Evolutionary conservation across 2,888 invertebrate species (phyloP), one percentile per base, ranked within the genome.

Genomic region (Eristalis intricaria): DNA sequence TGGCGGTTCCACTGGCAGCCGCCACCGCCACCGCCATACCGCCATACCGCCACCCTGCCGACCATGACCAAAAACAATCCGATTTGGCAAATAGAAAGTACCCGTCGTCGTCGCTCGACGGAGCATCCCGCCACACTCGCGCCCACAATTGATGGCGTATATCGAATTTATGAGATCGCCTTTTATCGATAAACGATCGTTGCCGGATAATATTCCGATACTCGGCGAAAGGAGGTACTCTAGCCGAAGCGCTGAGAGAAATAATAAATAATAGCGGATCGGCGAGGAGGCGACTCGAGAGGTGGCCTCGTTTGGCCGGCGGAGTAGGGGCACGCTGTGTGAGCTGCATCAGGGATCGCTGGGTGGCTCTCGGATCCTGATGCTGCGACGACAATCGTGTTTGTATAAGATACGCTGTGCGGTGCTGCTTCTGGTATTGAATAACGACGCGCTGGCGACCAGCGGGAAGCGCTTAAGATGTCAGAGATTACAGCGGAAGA

Each of bases 101-200:
- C n/a, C 23, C 65, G 23, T 13, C 64, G 64, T 63, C 43, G 43
- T 32, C 5, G 32, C 32, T 32, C 32, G 5, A 43, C 38, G 43
- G 38, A 65, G 56, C 75, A 70, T 74, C 75, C 75, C 79, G 68
- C 76, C 78, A 75, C 87, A 84, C 84, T 79, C 79, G 83, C 87
- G 84, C 87, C 87, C 84, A 87, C 87, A 87, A 84, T 87, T 87
- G 76, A 87, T 87, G 84, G 87, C 76, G 83, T 80, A 84, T 83
- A 84, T 84, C 79, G 84, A 87, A 87, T 87, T 87, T 87, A 87
- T 87, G 84, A 80, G 87, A 87, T 87, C 87, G 79, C 84, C 69
- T 68, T 84, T 84, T 84, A 87, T 87, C 87, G 84, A 87, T 84
- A 87, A 87, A 87, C 84, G 87, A 87, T 87, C 87, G 83, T 84